phyloP scores from a whole-genome alignment of 2,888 invertebrate genomes.

The Taenaris catops region DNA sequence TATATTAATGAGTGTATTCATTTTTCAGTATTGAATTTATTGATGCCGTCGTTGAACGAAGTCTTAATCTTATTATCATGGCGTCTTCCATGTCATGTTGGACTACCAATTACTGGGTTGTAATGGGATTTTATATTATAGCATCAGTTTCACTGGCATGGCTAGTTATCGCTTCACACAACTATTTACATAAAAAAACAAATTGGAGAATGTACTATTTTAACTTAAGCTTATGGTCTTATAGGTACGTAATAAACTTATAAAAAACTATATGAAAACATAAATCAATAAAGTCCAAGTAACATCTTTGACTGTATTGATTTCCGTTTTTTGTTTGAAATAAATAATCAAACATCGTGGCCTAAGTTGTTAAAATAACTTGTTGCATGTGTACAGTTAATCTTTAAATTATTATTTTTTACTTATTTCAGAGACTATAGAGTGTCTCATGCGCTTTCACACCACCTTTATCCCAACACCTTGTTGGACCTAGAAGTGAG shows the following conservation, averaged over 20 bases:
- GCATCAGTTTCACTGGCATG: slow-evolving; percentile 78
- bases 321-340: too few species aligned
- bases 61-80: slow-evolving; percentile 50
- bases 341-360: too few species aligned
- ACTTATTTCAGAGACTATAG: slow-evolving; percentile 82
- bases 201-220: slow-evolving; percentile 91
- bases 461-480: slow-evolving; percentile 90
- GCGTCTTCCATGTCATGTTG: slow-evolving; percentile 47
- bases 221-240: slow-evolving; percentile 84
- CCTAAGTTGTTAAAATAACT: too few species aligned
- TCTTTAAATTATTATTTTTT: not conserved
- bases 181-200: slow-evolving; percentile 87
- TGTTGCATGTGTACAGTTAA: not conserved
- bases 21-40: too few species aligned
- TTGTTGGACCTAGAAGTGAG: slow-evolving; percentile 87
- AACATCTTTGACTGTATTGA: too few species aligned
- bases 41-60: too few species aligned
- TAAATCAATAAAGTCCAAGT: too few species aligned
- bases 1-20: too few species aligned
- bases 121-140: slow-evolving; percentile 37
- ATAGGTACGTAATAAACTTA: slow-evolving; percentile 57
- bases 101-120: slow-evolving; percentile 40
- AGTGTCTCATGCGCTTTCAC: slow-evolving; percentile 87
- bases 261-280: not conserved
- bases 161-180: slow-evolving; percentile 83